These are phyloP conservation scores for Palythoa heliodiscus DNA, from an alignment of 92 coral and sea anemone species.

Conservation along the genomic window DNA sequence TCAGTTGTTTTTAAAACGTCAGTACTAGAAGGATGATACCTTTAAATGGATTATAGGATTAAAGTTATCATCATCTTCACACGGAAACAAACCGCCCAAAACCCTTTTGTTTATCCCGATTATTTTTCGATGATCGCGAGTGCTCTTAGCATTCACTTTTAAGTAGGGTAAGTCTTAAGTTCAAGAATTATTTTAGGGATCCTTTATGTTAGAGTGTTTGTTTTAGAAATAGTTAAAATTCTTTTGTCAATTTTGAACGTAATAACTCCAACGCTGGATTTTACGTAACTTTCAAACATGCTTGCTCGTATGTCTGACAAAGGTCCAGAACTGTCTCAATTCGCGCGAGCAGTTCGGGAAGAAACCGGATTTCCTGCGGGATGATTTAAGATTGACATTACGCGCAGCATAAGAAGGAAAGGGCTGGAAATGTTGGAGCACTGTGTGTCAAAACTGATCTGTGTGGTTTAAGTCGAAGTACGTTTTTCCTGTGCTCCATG, in stretches of 20 bases:
- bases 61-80: constrained; percentile 35
- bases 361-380: constrained; percentile 46
- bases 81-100: constrained; percentile 10
- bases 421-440: background rate
- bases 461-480: constrained; percentile 26
- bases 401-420: background rate
- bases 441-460: constrained; percentile 19
- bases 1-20: background rate
- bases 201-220: background rate
- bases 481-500: constrained; percentile 41
- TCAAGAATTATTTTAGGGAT: no score
- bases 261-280: background rate
- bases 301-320: background rate
- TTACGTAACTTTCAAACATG: background rate
- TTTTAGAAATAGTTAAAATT: constrained; percentile 10
- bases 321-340: background rate
- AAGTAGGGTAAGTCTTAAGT: background rate
- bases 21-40: constrained; percentile 5
- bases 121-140: constrained; percentile 1
- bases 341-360: constrained; percentile 37
- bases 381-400: constrained; percentile 35
- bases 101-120: background rate
- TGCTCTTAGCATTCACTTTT: background rate
- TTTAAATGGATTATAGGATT: constrained; percentile 33
- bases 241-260: constrained; percentile 15